Percentiles rank a stretch among this genome's conserved stretches.
Conservation (phyloP, 1,140 invertebrate species). For the Glossosoma conforme region DNA sequence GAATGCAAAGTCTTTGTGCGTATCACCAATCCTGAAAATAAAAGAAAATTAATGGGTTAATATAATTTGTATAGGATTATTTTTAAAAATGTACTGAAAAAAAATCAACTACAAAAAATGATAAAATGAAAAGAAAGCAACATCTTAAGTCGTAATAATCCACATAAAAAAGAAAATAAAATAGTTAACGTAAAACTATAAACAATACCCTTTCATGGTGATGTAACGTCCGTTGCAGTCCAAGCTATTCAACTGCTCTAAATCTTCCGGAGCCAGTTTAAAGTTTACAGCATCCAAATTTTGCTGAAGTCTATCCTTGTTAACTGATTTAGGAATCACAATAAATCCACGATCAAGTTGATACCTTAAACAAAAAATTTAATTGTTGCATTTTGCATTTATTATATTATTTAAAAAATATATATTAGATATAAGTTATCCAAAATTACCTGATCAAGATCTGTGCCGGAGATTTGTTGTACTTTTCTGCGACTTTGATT, state of each 20-base stretch:
- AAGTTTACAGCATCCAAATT: constrained; percentile 75
- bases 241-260: constrained; percentile 45
- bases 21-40: constrained; percentile 24
- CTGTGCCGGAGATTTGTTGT: constrained; percentile 65
- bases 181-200: not conserved
- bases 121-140: too few relatives aligned
- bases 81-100: not conserved
- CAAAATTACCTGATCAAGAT: constrained; percentile 56
- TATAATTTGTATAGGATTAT: not conserved
- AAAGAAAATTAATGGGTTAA: constrained; percentile 11
- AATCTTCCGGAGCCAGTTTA: constrained; percentile 54
- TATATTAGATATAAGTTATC: too few relatives aligned
- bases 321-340: constrained; percentile 60
- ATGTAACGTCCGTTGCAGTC: constrained; percentile 48
- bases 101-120: too few relatives aligned
- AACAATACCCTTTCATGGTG: constrained; percentile 42
- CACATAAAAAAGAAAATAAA: too few relatives aligned
- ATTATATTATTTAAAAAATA: too few relatives aligned
- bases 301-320: constrained; percentile 58
- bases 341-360: constrained; percentile 60
- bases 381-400: not conserved
- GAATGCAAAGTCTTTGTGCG: constrained; percentile 23
- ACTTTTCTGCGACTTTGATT: constrained; percentile 52
- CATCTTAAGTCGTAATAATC: too few relatives aligned
- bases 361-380: constrained; percentile 42